Percentiles rank a stretch among this genome's conserved stretches.
Evolutionary conservation across 2,113 vertebrate genomes (phyloP).

Genomic region (Sceloporus undulatus): DNA sequence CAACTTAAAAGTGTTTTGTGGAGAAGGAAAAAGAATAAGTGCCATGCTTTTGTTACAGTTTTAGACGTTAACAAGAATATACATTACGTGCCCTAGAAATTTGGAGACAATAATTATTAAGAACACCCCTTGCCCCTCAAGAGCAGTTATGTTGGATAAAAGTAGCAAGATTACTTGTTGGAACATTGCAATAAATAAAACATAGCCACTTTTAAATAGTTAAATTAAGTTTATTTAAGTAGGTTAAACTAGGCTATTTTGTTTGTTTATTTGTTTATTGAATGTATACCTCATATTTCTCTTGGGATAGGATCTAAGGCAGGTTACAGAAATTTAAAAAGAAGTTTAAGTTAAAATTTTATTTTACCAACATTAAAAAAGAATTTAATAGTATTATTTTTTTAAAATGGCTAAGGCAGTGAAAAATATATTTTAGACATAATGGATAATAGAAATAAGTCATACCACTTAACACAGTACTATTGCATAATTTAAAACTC

Average conservation of each 20-base stretch:
- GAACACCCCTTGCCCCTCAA: constrained; percentile 4
- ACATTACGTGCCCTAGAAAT: background rate
- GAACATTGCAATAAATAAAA: background rate
- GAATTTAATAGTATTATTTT: too few species aligned
- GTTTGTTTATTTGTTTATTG: too few species aligned
- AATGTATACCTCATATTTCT: too few species aligned
- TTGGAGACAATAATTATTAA: constrained; percentile 36
- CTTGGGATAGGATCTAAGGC: too few species aligned
- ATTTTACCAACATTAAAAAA: too few species aligned
- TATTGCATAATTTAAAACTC: too few species aligned
- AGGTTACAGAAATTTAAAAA: too few species aligned
- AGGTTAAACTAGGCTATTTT: background rate
- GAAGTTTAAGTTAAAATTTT: too few species aligned
- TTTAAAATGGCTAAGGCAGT: too few species aligned
- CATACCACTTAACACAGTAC: too few species aligned
- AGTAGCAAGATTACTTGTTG: background rate
- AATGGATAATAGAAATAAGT: too few species aligned
- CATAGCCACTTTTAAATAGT: background rate
- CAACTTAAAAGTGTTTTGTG: background rate
- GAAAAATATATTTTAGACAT: too few species aligned
- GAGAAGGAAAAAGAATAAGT: constrained; percentile 4
- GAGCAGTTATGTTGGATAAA: background rate
- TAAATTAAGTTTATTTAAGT: background rate
- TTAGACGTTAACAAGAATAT: constrained; percentile 13
- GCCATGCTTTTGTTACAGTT: background rate